These are phyloP conservation scores for Diarsia dahlii DNA, from an alignment of 2,888 invertebrate genomes.

Conservation along the genomic window DNA sequence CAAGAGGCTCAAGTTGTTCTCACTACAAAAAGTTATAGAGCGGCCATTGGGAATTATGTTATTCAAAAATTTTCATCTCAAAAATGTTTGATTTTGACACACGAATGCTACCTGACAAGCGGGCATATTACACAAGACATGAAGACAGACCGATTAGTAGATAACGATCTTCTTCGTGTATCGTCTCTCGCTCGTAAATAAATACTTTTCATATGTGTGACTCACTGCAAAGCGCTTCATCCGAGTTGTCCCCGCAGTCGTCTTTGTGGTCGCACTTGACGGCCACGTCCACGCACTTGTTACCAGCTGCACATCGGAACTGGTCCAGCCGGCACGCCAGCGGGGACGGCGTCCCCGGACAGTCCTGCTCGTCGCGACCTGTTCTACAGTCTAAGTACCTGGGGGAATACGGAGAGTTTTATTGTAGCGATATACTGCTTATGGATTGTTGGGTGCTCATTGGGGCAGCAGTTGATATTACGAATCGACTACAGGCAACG, in stretches of 20 bases:
- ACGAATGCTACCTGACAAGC: neutral
- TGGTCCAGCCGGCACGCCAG: constrained; percentile 95
- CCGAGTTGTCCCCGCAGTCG: constrained; percentile 97
- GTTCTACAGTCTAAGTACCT: constrained; percentile 95
- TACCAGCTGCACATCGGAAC: constrained; percentile 95
- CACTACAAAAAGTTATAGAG: neutral
- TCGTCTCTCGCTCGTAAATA: neutral
- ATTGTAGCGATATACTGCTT: neutral
- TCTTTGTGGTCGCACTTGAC: constrained; percentile 96
- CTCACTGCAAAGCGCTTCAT: constrained; percentile 97
- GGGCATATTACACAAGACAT: neutral
- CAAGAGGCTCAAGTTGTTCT: neutral
- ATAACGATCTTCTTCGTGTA: neutral
- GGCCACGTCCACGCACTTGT: constrained; percentile 94
- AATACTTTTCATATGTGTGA: neutral
- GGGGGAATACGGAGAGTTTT: constrained; percentile 24
- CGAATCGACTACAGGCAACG: too few relatives aligned
- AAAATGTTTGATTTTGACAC: neutral
- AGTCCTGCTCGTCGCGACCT: constrained; percentile 95
- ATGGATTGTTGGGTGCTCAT: neutral
- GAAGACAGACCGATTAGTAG: neutral
- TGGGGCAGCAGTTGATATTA: too few relatives aligned
- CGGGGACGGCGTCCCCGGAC: constrained; percentile 87
- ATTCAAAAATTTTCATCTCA: neutral
- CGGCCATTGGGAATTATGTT: neutral